Percentiles rank a stretch among this genome's conserved stretches.
phyloP scores from a whole-genome alignment of 30 jellyfish, hydroid and myxozoan genomes.

The Catostylus mosaicus region DNA sequence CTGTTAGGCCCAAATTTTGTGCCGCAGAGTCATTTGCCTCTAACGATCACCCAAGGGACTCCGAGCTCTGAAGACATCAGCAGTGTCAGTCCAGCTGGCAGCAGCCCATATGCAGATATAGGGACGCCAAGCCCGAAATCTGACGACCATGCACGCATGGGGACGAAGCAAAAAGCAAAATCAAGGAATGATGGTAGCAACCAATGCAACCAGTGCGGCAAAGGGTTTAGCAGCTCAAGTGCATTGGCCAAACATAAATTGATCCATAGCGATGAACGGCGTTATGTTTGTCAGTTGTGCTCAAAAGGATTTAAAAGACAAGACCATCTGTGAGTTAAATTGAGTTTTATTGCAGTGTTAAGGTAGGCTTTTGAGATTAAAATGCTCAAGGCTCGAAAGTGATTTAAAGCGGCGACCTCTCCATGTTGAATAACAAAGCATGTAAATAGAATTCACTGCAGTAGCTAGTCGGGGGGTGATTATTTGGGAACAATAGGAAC shows the following conservation, averaged over 20 bases:
- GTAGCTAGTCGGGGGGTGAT: no score
- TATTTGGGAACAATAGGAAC: no score
- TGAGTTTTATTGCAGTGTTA: not conserved
- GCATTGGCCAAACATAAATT: constrained; percentile 97
- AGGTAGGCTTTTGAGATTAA: no score
- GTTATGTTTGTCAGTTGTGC: constrained; percentile 94
- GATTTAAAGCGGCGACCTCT: no score
- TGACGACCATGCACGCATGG: constrained; percentile 69
- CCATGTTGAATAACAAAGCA: no score
- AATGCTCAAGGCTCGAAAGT: no score
- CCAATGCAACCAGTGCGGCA: constrained; percentile 89
- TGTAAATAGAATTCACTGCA: no score
- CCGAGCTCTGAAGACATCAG: constrained; percentile 91
- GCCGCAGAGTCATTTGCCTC: constrained; percentile 90
- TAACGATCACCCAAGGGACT: constrained; percentile 74
- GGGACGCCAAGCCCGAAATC: constrained; percentile 94
- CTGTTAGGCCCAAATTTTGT: constrained; percentile 84
- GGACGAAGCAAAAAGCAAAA: constrained; percentile 82
- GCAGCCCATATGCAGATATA: constrained; percentile 84
- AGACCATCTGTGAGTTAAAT: constrained; percentile 91
- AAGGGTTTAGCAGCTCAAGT: constrained; percentile 95
- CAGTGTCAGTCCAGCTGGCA: constrained; percentile 92
- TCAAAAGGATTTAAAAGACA: constrained; percentile 97
- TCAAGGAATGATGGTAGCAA: constrained; percentile 58
- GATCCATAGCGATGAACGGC: constrained; percentile 96